Base-by-base conservation (phyloP, 2,888 invertebrate species). In the Anagyrus pseudococci region DNA sequence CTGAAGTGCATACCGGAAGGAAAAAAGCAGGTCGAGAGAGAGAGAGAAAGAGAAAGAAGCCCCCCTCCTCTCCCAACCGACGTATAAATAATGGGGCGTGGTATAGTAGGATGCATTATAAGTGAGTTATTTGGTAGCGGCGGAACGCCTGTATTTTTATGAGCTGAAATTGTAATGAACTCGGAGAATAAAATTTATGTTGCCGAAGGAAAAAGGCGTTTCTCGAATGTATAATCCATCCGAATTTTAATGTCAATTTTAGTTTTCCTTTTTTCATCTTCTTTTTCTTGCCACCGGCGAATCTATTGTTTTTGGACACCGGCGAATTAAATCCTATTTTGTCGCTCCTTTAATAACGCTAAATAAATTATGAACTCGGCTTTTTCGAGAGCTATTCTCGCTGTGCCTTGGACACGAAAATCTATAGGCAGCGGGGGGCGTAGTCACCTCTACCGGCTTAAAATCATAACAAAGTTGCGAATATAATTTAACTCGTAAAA, bases 121-220 rank as follows among this genome's bases (percentile, higher is more conserved):
- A 64, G 59, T 59, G 56, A 64, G 56, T 64, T 59, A 55, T 64
- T 64, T 23, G 41, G 47, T 48, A 43, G 29, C 13, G 41, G n/a
- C 20, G 22, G 41, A 47, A 19, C 29, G 47, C 46, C 55, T 56
- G 48, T 64, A 64, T 60, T 64, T 64, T 64, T 64, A 53, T 48
- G 56, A 57, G 60, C 33, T 44, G 26, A 53, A 60, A 60, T 56
- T 57, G 47, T 60, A 64, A 64, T 57, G 60, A 64, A 60, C 60
- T 64, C 29, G 37, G 33, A 20, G 29, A 56, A 52, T 57, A 37
- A 64, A 64, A 64, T 64, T 47, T 64, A 64, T 47, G 52, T 25
- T n/a, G 41, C 23, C 40, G 26, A 49, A 54, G 49, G 52, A 53
- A 62, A 23, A 23, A 26, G 20, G 19, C 22, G n/a, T 3, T 8